These are phyloP conservation scores for Acrobasis repandana DNA, from an alignment of 2,888 invertebrate species.

Conservation along the genomic window DNA sequence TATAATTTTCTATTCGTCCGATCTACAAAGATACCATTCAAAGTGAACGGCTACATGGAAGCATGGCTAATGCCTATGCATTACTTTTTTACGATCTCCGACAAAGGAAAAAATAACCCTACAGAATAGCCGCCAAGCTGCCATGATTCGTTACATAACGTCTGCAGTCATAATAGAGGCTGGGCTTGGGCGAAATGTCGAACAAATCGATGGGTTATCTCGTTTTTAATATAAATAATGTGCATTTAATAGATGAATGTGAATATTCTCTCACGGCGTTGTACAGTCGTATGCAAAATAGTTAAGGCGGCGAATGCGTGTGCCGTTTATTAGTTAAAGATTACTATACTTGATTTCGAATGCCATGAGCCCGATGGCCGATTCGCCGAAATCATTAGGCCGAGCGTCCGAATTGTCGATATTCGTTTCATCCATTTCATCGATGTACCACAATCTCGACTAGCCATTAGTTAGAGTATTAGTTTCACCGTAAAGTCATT, in stretches of 20 bases:
- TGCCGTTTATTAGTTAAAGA: no score
- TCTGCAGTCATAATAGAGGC: constrained; percentile 38
- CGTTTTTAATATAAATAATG: constrained; percentile 46
- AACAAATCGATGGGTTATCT: constrained; percentile 43
- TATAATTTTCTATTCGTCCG: constrained; percentile 69
- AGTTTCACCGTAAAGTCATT: no score
- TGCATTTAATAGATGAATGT: constrained; percentile 33
- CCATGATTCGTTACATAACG: constrained; percentile 45
- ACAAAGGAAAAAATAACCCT: constrained; percentile 39
- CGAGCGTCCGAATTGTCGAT: no score
- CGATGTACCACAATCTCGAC: no score
- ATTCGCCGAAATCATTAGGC: no score
- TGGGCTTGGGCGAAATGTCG: constrained; percentile 48
- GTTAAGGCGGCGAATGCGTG: background rate
- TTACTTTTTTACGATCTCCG: constrained; percentile 57
- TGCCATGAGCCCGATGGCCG: no score
- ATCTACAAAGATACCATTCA: constrained; percentile 62
- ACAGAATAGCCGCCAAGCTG: constrained; percentile 28
- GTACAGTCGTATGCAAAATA: constrained; percentile 14
- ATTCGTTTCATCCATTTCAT: no score
- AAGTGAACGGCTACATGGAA: constrained; percentile 59
- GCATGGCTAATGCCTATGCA: constrained; percentile 61
- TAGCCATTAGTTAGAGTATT: no score
- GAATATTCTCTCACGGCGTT: constrained; percentile 34
- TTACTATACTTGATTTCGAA: no score